Base-by-base conservation (phyloP, 2,888 invertebrate species). In the Drosophila emarginata region DNA sequence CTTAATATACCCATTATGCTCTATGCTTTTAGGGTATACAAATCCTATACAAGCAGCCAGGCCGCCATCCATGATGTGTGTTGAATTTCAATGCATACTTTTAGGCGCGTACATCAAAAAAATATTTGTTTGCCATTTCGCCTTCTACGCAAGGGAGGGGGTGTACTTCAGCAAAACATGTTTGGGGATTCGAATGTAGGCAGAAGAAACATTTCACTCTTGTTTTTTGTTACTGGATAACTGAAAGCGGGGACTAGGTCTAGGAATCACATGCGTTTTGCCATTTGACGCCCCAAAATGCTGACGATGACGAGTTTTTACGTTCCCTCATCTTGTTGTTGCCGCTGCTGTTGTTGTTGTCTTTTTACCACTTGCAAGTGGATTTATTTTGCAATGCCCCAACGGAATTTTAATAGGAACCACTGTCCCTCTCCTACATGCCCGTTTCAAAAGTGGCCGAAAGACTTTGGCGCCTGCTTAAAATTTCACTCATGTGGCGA, bases 341-440 rank as follows among this genome's bases (percentile, higher is more conserved):
- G 54, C 57, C 4, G 23, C 28, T 5, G 28, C 6, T 64, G 65
- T 59, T 58, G 51, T 65, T 59, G 39, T 9, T 14, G 45, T 54
- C 57, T 73, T 69, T 80, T 70, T 67, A 54, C 68, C 80, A 82
- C 83, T 79, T 83, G 81, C 84, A 84, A 84, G 84, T 87, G 84
- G 88, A 84, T 84, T 84, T 88, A 84, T 84, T 88, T 87, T 84
- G 87, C 87, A 83, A 86, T 86, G 81, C 81, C 87, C 71, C 84
- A 70, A 68, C 82, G 84, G 83, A 84, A 84, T 84, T 84, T 88
- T 84, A 84, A 84, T 84, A 88, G 81, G 69, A 61, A 67, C 67
- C 63, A 53, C 18, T 23, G 15, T n/a, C 45, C 56, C 18, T 69
- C 68, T 68, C 51, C 73, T 68, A 50, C 4, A 64, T 21, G 18